A percentile compares a stretch with the other conserved stretches of the same genome.
These are phyloP conservation scores for Leucozona laternaria DNA, from an alignment of 2,888 invertebrate genomes.

Conservation along the genomic window DNA sequence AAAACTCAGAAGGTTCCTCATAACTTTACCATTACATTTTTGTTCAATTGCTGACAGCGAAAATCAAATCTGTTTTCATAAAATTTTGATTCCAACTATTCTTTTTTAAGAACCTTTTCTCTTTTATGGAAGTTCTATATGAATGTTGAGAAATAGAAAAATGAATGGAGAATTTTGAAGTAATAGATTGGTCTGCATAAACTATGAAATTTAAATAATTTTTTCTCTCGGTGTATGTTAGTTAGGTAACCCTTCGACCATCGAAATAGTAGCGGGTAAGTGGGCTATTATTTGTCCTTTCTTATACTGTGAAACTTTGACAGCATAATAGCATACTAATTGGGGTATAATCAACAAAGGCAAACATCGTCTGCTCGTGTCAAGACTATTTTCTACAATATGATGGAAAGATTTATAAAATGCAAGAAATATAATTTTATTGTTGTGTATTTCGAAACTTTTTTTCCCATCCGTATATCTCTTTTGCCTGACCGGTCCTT, in stretches of 20 bases:
- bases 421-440: constrained; percentile 16
- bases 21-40: too few species aligned
- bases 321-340: constrained; percentile 68
- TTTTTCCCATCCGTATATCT: neutral
- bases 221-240: constrained; percentile 5
- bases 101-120: too few species aligned
- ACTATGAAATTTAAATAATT: neutral
- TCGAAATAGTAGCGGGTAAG: neutral
- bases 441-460: constrained; percentile 25
- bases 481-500: neutral
- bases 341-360: constrained; percentile 66
- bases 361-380: constrained; percentile 10
- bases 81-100: too few species aligned
- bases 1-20: too few species aligned
- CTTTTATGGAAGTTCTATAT: too few species aligned
- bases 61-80: too few species aligned
- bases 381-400: constrained; percentile 40
- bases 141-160: too few species aligned
- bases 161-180: too few species aligned
- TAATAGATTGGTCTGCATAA: too few species aligned
- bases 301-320: constrained; percentile 59
- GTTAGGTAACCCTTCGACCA: constrained; percentile 3
- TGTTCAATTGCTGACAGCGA: too few species aligned
- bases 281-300: constrained; percentile 43
- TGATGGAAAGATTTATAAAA: constrained; percentile 53